Conservation (phyloP, 2,888 invertebrate genomes). For the Auanema sp. region DNA sequence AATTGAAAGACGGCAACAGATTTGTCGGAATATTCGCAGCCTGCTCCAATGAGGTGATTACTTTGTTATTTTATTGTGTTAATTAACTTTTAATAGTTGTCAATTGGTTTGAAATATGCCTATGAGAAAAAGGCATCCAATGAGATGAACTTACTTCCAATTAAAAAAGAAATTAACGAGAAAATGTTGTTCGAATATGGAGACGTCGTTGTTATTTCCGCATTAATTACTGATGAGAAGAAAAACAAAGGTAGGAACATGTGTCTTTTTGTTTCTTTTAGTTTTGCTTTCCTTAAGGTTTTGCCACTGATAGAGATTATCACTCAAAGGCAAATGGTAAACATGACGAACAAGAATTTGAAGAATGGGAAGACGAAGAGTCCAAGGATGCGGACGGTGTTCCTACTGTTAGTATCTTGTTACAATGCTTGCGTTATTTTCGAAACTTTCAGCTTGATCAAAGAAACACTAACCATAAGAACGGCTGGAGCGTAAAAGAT, state of each 20-base stretch:
- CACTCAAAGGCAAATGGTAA: conserved; percentile 19
- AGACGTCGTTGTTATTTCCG: conserved; percentile 31
- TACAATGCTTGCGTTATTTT: background rate
- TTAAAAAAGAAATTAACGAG: conserved; percentile 24
- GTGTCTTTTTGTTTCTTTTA: background rate
- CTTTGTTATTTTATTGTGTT: background rate
- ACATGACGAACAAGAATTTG: conserved; percentile 25
- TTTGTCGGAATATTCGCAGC: conserved; percentile 13
- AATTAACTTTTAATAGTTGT: conserved; percentile 13
- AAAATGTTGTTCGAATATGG: conserved; percentile 32
- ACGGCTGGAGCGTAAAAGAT: conserved; percentile 86
- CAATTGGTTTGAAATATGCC: conserved; percentile 23
- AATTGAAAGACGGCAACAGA: conserved; percentile 13
- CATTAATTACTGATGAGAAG: conserved; percentile 25
- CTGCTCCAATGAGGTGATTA: conserved; percentile 8
- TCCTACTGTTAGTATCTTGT: background rate
- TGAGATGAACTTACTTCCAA: conserved; percentile 29
- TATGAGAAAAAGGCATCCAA: conserved; percentile 30
- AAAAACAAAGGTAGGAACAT: conserved; percentile 13
- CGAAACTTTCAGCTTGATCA: conserved; percentile 9
- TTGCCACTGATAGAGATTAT: conserved; percentile 43
- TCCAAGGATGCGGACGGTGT: conserved; percentile 19
- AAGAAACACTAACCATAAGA: conserved; percentile 19
- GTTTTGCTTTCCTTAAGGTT: conserved; percentile 19
- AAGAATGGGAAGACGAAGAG: conserved; percentile 40